A percentile compares a stretch with the other conserved stretches of the same genome.
These are phyloP conservation scores for Meteorus cinctellus DNA, from an alignment of 2,888 invertebrate genomes.

Conservation along the genomic window DNA sequence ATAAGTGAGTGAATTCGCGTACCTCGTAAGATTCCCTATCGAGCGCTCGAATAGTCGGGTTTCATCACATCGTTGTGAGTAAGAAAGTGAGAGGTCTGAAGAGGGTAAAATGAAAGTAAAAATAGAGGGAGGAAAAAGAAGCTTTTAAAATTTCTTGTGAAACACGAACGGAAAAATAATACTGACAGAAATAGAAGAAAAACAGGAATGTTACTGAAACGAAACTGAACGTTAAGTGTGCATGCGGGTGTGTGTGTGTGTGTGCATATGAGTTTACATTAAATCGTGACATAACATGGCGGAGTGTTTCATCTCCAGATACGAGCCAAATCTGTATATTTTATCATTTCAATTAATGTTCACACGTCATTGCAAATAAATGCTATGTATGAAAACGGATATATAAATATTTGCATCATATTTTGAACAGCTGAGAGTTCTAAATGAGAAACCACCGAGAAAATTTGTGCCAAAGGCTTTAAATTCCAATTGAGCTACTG, in stretches of 20 bases:
- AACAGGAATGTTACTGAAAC: background rate
- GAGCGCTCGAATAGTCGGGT: slow-evolving; percentile 1
- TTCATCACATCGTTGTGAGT: background rate
- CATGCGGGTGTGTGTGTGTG: slow-evolving; percentile 2
- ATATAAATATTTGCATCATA: background rate
- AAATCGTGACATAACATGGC: background rate
- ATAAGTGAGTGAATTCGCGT: background rate
- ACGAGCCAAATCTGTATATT: slow-evolving; percentile 1
- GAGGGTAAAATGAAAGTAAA: background rate
- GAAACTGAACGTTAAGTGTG: background rate
- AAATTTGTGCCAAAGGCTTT: no score
- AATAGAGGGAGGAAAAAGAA: background rate
- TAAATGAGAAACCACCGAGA: no score
- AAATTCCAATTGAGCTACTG: no score
- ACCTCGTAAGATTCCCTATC: background rate
- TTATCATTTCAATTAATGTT: background rate
- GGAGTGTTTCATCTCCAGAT: background rate
- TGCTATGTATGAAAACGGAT: background rate
- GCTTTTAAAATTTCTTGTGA: background rate
- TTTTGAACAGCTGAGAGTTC: background rate
- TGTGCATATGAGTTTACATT: background rate
- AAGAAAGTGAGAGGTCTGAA: background rate
- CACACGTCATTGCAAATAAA: background rate
- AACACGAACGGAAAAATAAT: background rate
- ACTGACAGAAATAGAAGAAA: background rate